Evolutionary conservation across 2,113 vertebrate species (phyloP).

Genomic region (Rattus norvegicus): GRCr8 NC_086032.1:89213001-89213500

Average conservation of each 20-base stretch:
- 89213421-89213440: no score
- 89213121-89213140: not conserved
- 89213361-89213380: not conserved
- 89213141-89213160: not conserved
- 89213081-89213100: not conserved
- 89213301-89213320: not conserved
- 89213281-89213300: not conserved
- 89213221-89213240: not conserved
- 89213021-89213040: not conserved
- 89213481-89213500: not conserved
- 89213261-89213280: rapidly evolving
- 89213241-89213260: not conserved
- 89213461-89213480: not conserved
- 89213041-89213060: not conserved
- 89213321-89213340: rapidly evolving
- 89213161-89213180: not conserved
- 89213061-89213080: not conserved
- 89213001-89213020: not conserved
- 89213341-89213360: no score
- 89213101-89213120: constrained; percentile 9
- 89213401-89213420: no score
- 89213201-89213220: not conserved
- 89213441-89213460: no score
- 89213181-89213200: not conserved
- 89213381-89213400: rapidly evolving